Base-by-base conservation (phyloP, 2,888 invertebrate species). In the Drosophila engyochracea region DNA sequence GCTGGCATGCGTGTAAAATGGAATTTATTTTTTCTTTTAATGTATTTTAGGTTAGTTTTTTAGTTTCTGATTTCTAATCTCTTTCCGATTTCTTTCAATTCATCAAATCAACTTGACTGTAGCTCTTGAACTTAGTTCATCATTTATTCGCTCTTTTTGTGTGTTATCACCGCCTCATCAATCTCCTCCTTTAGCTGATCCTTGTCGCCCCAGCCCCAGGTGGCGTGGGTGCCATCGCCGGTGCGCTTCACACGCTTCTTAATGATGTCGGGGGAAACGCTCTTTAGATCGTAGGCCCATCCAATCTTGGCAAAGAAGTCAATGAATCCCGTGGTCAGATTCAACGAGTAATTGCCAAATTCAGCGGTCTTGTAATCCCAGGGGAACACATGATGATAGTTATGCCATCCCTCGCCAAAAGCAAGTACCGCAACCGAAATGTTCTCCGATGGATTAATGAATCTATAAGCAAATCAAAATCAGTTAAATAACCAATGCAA, bases 361-460 rank as follows among this genome's bases (percentile, higher is more conserved):
- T 97, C 97, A 22, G 97, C 96, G 4, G 97, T 96, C 91, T 96
- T 96, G 94, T 97, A 97, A 91, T 97, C 97, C 96, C 96, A 97
- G 9, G 97, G 97, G 94, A 97, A 97, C 5, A 95, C 95, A 91
- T 97, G 97, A 91, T 97, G 97, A 92, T 97, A 97, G 92, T 97
- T 97, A 93, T 97, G 97, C 95, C 96, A 97, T n/a, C 97, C 97
- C 92, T 96, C 96, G 16, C 96, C 96, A 69, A 96, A 93, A 4
- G 96, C 95, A 60, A 95, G 91, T 3, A 95, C 78, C 0, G 96
- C 94, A 0, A 97, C 96, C 0, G 94, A 91, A 41, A 93, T 90
- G 89, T 96, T 96, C 93, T 97, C 95, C 0, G 95, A 91, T 1
- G 97, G 96, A 85, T 95, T 96, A 82, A 97, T 95, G 91, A 91